Evolutionary conservation across 2,888 invertebrate genomes (phyloP), one percentile per base, ranked within the genome.

Genomic region (Aporophyla lueneburgensis): DNA sequence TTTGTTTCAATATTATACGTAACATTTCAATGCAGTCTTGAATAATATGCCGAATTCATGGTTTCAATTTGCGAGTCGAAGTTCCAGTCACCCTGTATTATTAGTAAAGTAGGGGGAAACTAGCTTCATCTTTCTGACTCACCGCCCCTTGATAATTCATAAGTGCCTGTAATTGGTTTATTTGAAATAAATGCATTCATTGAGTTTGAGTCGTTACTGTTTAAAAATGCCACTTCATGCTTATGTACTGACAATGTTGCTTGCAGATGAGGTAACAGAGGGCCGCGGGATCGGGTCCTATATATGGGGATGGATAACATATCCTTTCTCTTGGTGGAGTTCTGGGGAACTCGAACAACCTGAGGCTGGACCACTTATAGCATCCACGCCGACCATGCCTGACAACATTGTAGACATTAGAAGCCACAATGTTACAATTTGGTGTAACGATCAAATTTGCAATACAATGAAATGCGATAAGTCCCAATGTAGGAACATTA

Each of bases 381-480:
- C 88, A 67, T 85, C 94, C 2, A 87, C 91, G 4, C 88, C 92
- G 14, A 80, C 81, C 72, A 85, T 86, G 12, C 90, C 91, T 19
- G 89, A 90, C 65, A 92, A 93, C 56, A 89, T 89, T 77, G 89
- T 93, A 77, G 93, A 94, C 78, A 90, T 96, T 49, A 92, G 90
- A 9, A 93, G 90, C 69, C 93, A 91, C 56, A 96, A 95, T 83
- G 93, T 96, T 4, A 95, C 95, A 3, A 93, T 96, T 19, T 95
- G 93, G 94, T 97, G 97, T 86, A 94, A 96, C 88, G 96, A 96
- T 59, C 96, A 97, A 89, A 96, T 93, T 6, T 97, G 97, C 82
- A 96, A 94, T 4, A 96, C 95, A 10, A 94, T 94, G 93, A 95
- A 93, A 83, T 96, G 97, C 83, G 92, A 94, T 77, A 92, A 89